A percentile compares a stretch with the other conserved stretches of the same genome.
phyloP scores from a whole-genome alignment of 1,140 invertebrate species.

The Drosophila kepulauana region DNA sequence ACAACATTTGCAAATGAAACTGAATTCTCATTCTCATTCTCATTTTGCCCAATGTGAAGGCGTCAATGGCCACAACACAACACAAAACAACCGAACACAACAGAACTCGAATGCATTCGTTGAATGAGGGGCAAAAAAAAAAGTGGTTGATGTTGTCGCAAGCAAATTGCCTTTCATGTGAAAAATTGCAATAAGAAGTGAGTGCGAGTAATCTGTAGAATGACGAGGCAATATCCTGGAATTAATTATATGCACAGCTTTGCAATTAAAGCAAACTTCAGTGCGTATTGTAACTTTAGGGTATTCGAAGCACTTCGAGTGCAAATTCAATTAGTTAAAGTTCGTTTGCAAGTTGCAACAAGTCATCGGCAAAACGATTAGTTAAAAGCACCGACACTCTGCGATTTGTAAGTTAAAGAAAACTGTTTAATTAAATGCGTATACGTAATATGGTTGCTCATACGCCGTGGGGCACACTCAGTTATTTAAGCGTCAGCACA shows the following conservation, averaged over 20 bases:
- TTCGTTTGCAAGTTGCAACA: constrained; percentile 9
- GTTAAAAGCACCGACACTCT: constrained; percentile 3
- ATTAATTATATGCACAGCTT: not conserved
- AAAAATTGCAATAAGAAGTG: constrained; percentile 35
- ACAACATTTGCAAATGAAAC: constrained; percentile 54
- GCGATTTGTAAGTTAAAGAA: not conserved
- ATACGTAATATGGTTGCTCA: constrained; percentile 28
- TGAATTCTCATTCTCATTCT: constrained; percentile 50
- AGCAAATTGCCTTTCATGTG: constrained; percentile 52
- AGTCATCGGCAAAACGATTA: constrained; percentile 41
- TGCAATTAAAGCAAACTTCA: not conserved
- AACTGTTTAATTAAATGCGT: constrained; percentile 17
- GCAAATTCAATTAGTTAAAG: constrained; percentile 33
- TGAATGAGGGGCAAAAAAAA: no score
- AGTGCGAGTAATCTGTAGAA: no score
- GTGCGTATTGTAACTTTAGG: not conserved
- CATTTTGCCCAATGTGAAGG: constrained; percentile 36
- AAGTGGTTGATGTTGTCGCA: constrained; percentile 30
- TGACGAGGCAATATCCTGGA: not conserved
- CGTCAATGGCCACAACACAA: constrained; percentile 27
- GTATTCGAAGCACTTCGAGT: constrained; percentile 2
- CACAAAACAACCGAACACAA: no score
- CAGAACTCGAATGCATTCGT: no score
- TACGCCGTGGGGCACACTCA: not conserved
- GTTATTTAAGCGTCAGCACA: not conserved